Evolutionary conservation across 1,140 invertebrate genomes (phyloP).

Genomic region (Tenebrio molitor): DNA sequence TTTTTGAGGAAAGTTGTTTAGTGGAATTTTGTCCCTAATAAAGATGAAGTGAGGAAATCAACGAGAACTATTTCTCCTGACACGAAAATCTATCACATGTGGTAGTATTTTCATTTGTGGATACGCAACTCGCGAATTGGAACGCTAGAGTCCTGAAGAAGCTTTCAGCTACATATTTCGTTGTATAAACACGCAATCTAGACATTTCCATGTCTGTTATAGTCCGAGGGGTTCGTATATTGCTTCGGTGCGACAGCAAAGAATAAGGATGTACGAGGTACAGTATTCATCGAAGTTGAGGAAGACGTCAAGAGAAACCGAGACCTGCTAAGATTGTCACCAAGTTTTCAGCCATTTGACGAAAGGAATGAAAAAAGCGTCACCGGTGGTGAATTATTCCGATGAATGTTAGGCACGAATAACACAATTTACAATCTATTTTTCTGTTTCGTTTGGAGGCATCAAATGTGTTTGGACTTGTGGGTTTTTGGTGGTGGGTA

Average conservation of each 20-base stretch:
- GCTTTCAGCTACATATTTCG: slow-evolving; percentile 48
- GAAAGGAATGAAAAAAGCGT: background rate
- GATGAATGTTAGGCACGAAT: background rate
- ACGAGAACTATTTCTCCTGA: too few relatives aligned
- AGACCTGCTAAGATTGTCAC: slow-evolving; percentile 19
- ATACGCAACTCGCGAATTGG: slow-evolving; percentile 15
- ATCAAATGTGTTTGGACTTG: slow-evolving; percentile 7
- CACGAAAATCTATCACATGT: too few relatives aligned
- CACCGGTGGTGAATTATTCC: background rate
- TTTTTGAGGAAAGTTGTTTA: too few relatives aligned
- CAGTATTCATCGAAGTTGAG: slow-evolving; percentile 28
- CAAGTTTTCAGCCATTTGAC: background rate
- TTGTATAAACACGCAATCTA: slow-evolving; percentile 52
- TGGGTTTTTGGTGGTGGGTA: slow-evolving; percentile 2
- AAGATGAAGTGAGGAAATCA: too few relatives aligned
- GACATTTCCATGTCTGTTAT: slow-evolving; percentile 49
- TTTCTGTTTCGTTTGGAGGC: background rate
- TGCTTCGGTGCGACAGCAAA: slow-evolving; percentile 19
- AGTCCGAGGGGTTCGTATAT: slow-evolving; percentile 49
- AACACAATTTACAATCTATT: slow-evolving; percentile 15
- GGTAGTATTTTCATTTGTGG: slow-evolving; percentile 43
- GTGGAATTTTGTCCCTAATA: too few relatives aligned
- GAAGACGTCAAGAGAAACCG: slow-evolving; percentile 48
- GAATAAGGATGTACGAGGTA: slow-evolving; percentile 1
- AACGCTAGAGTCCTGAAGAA: slow-evolving; percentile 15